A percentile compares a stretch with the other conserved stretches of the same genome.
These are phyloP conservation scores for Ciconia stormi DNA, from an alignment of 2,113 vertebrate species.

Conservation along the genomic window DNA sequence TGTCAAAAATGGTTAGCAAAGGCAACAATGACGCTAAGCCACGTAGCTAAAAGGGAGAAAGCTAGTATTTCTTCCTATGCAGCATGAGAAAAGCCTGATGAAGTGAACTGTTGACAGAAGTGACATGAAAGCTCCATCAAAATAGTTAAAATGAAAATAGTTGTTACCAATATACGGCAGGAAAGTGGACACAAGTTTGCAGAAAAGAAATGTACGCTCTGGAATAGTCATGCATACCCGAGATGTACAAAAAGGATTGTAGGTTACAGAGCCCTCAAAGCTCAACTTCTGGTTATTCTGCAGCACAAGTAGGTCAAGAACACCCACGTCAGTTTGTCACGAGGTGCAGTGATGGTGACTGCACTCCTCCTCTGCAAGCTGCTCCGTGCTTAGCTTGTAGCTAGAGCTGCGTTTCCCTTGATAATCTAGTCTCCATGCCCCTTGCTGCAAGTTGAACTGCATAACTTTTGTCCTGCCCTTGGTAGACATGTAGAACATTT, in stretches of 20 bases:
- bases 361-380: neutral
- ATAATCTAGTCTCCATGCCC: neutral
- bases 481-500: neutral
- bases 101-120: neutral
- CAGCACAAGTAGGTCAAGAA: neutral
- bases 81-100: neutral
- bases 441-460: neutral
- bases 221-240: accelerated
- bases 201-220: neutral
- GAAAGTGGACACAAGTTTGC: neutral
- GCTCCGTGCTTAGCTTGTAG: neutral
- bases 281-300: neutral
- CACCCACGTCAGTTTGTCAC: neutral
- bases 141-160: neutral
- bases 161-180: neutral
- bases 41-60: neutral
- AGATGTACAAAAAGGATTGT: neutral
- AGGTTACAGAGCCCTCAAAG: neutral
- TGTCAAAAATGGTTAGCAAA: neutral
- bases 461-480: neutral
- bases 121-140: neutral
- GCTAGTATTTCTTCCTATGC: neutral
- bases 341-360: neutral
- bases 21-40: neutral
- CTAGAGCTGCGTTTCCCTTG: neutral